Conservation (phyloP, 1,140 invertebrate species). For the Batillaria attramentaria region DNA sequence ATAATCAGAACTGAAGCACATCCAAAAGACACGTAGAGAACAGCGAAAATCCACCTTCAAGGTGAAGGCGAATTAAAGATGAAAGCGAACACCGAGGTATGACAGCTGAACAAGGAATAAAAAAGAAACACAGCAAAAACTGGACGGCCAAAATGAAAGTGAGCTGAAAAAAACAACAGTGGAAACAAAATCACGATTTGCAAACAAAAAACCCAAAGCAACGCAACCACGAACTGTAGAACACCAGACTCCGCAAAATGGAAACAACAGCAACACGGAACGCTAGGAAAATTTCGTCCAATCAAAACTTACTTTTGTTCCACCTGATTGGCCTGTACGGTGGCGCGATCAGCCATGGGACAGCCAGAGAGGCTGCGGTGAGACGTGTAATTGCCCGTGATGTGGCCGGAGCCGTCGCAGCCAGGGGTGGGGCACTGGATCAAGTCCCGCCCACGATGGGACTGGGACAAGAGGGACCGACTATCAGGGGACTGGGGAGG, state of each 20-base stretch:
- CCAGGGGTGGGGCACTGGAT: conserved; percentile 70
- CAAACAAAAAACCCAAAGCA: neutral
- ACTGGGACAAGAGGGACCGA: conserved; percentile 21
- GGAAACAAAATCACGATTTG: too few relatives aligned
- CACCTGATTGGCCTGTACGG: conserved; percentile 66
- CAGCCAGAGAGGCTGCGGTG: conserved; percentile 86
- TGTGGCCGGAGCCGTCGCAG: conserved; percentile 73
- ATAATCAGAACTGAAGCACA: too few relatives aligned
- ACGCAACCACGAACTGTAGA: neutral
- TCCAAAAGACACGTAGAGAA: too few relatives aligned
- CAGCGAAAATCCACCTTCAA: too few relatives aligned
- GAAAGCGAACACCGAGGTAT: too few relatives aligned
- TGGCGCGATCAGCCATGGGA: conserved; percentile 78
- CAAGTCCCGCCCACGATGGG: conserved; percentile 30
- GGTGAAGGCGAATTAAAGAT: too few relatives aligned
- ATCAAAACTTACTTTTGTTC: conserved; percentile 78
- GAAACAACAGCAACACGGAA: neutral
- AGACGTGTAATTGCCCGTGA: conserved; percentile 83
- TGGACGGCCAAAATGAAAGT: too few relatives aligned
- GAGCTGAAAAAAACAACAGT: too few relatives aligned
- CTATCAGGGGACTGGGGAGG: conserved; percentile 25
- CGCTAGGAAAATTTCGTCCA: neutral
- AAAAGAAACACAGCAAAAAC: too few relatives aligned
- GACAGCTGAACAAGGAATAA: too few relatives aligned
- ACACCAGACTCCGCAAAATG: neutral